A percentile compares a stretch with the other conserved stretches of the same genome.
Evolutionary conservation across 2,113 vertebrate species (phyloP).

Genomic region (Nothobranchius kuhntae): DNA sequence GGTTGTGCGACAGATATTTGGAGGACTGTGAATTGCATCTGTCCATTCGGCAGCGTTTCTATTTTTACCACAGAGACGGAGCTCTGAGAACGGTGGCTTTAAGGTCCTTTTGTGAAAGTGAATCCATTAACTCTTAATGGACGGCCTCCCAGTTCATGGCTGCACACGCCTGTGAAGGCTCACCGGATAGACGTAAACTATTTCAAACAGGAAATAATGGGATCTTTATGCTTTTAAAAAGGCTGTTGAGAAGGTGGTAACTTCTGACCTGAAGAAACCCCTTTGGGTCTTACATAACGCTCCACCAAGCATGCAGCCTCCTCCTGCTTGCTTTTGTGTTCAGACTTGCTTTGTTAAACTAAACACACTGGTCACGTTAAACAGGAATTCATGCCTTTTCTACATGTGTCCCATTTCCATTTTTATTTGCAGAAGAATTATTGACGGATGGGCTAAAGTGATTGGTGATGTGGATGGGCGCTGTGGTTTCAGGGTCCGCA

Average conservation of each 20-base stretch:
- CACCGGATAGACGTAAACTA: slow-evolving; percentile 45
- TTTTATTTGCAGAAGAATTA: neutral
- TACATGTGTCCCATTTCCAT: neutral
- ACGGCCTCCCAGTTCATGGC: slow-evolving; percentile 66
- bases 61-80: slow-evolving; percentile 78
- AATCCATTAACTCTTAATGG: slow-evolving; percentile 81
- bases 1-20: slow-evolving; percentile 74
- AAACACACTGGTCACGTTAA: neutral
- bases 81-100: slow-evolving; percentile 75
- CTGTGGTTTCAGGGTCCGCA: neutral
- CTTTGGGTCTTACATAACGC: slow-evolving; percentile 45
- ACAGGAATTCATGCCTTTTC: neutral
- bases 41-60: slow-evolving; percentile 75
- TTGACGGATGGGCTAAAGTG: neutral
- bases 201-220: slow-evolving; percentile 35
- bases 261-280: slow-evolving; percentile 41
- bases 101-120: slow-evolving; percentile 80
- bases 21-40: slow-evolving; percentile 77
- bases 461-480: neutral
- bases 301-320: slow-evolving; percentile 1
- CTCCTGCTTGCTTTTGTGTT: slow-evolving; percentile 7
- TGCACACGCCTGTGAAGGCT: slow-evolving; percentile 51
- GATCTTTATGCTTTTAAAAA: slow-evolving; percentile 38
- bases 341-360: neutral
- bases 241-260: slow-evolving; percentile 29